These are phyloP conservation scores for Protonemura montana DNA, from an alignment of 2,888 invertebrate species.

Conservation along the genomic window DNA sequence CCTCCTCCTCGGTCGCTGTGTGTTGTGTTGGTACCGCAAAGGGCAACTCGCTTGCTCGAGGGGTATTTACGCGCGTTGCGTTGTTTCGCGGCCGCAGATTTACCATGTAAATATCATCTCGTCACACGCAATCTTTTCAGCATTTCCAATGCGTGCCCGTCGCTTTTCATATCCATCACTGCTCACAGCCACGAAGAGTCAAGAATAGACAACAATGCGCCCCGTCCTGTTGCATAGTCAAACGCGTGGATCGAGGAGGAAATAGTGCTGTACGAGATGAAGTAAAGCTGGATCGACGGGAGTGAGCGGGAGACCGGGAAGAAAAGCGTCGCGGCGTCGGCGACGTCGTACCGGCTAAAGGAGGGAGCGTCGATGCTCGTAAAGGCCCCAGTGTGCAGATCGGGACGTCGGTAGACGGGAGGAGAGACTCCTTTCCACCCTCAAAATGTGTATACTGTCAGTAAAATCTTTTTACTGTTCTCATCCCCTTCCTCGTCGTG, in stretches of 20 bases:
- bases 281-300: slow-evolving; percentile 24
- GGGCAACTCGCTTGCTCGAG: neutral
- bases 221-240: slow-evolving; percentile 27
- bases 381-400: neutral
- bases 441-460: slow-evolving; percentile 39
- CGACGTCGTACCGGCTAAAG: neutral
- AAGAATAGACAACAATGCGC: slow-evolving; percentile 32
- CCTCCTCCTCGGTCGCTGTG: neutral
- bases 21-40: neutral
- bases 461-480: slow-evolving; percentile 38
- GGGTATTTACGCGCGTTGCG: neutral
- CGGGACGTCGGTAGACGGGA: slow-evolving; percentile 26
- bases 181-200: neutral
- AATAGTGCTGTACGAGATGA: slow-evolving; percentile 32
- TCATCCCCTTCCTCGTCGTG: slow-evolving; percentile 29
- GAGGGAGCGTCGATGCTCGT: slow-evolving; percentile 16
- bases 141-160: neutral
- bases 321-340: neutral
- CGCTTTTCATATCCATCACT: slow-evolving; percentile 29
- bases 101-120: neutral
- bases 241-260: slow-evolving; percentile 22
- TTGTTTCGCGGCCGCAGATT: slow-evolving; percentile 4
- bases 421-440: slow-evolving; percentile 35
- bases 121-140: slow-evolving; percentile 7
- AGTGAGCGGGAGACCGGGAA: neutral